Evolutionary conservation across 2,797 vertebrate species (phyloP), one percentile per base, ranked within the genome.

Genomic region (Falco peregrinus): DNA sequence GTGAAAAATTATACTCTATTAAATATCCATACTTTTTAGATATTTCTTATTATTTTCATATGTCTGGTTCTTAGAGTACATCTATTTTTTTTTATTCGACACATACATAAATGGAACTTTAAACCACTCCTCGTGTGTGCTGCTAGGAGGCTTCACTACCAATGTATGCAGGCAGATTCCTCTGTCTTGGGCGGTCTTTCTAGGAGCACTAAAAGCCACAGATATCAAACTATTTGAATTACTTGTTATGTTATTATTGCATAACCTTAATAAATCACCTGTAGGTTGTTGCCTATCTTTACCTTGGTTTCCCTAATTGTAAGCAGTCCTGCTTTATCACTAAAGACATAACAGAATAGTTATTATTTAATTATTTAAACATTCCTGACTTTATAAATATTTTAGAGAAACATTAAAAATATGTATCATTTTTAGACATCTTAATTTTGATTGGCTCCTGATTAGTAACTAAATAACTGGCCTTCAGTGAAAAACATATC

Each of bases 311-410:
- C 37, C 31, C 5, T 12, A 63, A 1, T 14, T 69, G 26, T 73
- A 89, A 90, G 8, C 4, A 51, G 54, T n/a, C 16, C 3, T 64
- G 4, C 6, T 78, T 53, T 80, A 61, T 41, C 9, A 50, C 28
- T 71, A 54, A 79, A 61, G 28, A 89, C 60, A 65, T 25, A 82
- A 8, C 8, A 54, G 16, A 87, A 68, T 53, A 0, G 5, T 15
- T 61, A 57, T 64, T 77, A 75, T 89, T 89, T 39, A 84, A 53
- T 93, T 93, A 68, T 92, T 80, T 89, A 70, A 82, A 82, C 3
- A n/a, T 47, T 78, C 69, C 17, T 88, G 22, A 63, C 6, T 75
- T 75, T 4, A 71, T 70, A 51, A 70, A 51, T 45, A 64, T 64
- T 92, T 91, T 53, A 85, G 8, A 70, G 33, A 60, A 81, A 76